These are phyloP conservation scores for Catalaphyllia jardinei DNA, from an alignment of 64 coral and sea anemone genomes.

Conservation along the genomic window DNA sequence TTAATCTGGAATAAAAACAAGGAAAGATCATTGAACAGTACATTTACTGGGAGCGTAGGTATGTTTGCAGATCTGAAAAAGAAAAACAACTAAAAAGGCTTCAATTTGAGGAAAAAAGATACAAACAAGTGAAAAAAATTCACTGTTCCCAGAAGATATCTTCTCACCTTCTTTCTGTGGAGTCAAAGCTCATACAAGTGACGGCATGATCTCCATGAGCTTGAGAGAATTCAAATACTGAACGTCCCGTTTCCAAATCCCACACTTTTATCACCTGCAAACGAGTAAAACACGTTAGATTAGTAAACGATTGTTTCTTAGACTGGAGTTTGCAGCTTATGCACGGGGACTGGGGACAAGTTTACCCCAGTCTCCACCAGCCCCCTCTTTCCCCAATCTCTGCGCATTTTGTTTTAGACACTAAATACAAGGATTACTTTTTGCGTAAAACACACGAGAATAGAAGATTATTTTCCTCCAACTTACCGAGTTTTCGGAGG, in stretches of 20 bases:
- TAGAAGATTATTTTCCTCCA: background rate
- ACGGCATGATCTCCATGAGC: constrained; percentile 86
- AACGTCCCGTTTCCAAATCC: constrained; percentile 91
- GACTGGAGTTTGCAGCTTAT: background rate
- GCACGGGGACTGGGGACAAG: background rate
- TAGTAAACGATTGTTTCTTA: too few relatives aligned
- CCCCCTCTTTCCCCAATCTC: too few relatives aligned
- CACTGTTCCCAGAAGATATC: background rate
- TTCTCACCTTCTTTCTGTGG: constrained; percentile 83
- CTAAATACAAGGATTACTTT: too few relatives aligned
- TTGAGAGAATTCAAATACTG: constrained; percentile 94
- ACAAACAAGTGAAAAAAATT: background rate
- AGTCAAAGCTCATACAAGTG: constrained; percentile 94
- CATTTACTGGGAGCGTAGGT: too few relatives aligned
- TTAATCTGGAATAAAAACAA: constrained; percentile 44
- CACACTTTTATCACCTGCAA: constrained; percentile 92
- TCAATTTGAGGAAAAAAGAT: too few relatives aligned
- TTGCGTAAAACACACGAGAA: too few relatives aligned
- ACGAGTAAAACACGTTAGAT: background rate
- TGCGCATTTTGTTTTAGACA: background rate
- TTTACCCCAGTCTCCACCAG: too few relatives aligned
- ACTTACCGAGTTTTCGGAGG: constrained; percentile 96
- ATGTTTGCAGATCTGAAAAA: background rate
- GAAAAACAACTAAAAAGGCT: background rate
- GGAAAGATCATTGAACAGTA: too few relatives aligned